Base-by-base conservation (phyloP, 2,113 vertebrate genomes). In the Anseranas semipalmata region DNA sequence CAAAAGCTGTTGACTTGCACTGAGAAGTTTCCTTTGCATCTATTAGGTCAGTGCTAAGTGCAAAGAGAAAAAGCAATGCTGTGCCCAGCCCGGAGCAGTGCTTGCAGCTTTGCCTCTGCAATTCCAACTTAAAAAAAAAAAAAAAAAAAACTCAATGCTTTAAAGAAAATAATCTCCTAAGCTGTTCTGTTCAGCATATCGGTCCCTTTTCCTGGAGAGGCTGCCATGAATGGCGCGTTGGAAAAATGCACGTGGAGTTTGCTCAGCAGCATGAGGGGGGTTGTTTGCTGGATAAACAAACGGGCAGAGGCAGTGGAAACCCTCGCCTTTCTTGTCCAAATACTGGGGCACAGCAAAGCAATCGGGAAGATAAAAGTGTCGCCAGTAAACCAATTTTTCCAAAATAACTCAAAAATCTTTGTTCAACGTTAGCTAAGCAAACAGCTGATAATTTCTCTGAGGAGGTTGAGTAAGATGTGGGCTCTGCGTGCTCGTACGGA, bases 231-330 rank as follows among this genome's bases (percentile, higher is more conserved):
- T 39, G 22, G 33, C 17, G 60, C 65, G 12, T 35, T 86, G 37
- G 76, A 37, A 33, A 65, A n/a, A 43, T 6, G 30, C 35, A 32
- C 2, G 9, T 50, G 30, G 4, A 72, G 43, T 79, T 95, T 90
- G 43, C 46, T 82, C n/a, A 41, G 28, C 1, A 1, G 28, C 4
- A 58, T 56, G 12, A 65, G 45, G 74, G 66, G 35, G 43, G 74
- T 89, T 82, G n/a, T 74, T 78, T 86, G 60, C 52, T 75, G 74
- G 35, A 6, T 72, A 89, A 95, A 66, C 60, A 83, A 70, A 52
- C 32, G 77, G 50, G 76, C 8, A 59, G 72, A 75, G 81, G 58
- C 52, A 67, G 53, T 3, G 2, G 72, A 87, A 92, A 55, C 35
- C 45, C 76, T 87, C 67, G 71, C 41, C 58, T 45, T 56, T 77